Base-by-base conservation (phyloP, 2,113 vertebrate species). In the Phocoena sinus region DNA sequence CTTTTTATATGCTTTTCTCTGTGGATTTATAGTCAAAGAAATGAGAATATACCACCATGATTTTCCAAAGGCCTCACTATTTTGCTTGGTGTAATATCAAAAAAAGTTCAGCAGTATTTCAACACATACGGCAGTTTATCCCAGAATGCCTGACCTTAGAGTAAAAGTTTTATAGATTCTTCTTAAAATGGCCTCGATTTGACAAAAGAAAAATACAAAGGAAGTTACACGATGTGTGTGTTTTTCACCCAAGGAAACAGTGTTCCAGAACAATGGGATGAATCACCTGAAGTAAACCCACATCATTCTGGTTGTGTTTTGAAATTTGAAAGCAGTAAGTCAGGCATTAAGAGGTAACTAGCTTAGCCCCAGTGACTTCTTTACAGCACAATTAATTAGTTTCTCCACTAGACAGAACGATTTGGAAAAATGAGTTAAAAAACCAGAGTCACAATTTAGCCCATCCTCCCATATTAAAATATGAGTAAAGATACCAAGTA, bases 301-400 rank as follows among this genome's bases (percentile, higher is more conserved):
- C 38, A 36, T 67, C 7, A 9, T 60, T 68, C 28, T 36, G 41
- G 71, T 9, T 94, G 71, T 36, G 50, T 87, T 92, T 63, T 73
- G 79, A 94, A 93, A 60, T 65, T 67, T 84, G 89, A 74, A 94
- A 84, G 87, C 73, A 87, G 94, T 80, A 97, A 82, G 53, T 92
- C 87, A 95, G 26, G 38, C 90, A 81, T 60, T 71, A 44, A 81
- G 77, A 88, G 87, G 74, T 76, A 79, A 65, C 36, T 38, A 81
- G 89, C 71, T 67, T 50, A 85, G 92, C 38, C 47, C 71, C 65
- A 33, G 65, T 71, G 56, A 87, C 65, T 84, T 90, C 70, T n/a
- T 21, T 11, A 53, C 5, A 71, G 85, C 47, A 58, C 17, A 74
- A 76, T 83, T 70, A 70, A 80, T 96, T 90, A 67, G 65, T 80